Evolutionary conservation across 1,140 invertebrate species (phyloP), one percentile per base, ranked within the genome.

Genomic region (Drosophila rhopaloa): DNA sequence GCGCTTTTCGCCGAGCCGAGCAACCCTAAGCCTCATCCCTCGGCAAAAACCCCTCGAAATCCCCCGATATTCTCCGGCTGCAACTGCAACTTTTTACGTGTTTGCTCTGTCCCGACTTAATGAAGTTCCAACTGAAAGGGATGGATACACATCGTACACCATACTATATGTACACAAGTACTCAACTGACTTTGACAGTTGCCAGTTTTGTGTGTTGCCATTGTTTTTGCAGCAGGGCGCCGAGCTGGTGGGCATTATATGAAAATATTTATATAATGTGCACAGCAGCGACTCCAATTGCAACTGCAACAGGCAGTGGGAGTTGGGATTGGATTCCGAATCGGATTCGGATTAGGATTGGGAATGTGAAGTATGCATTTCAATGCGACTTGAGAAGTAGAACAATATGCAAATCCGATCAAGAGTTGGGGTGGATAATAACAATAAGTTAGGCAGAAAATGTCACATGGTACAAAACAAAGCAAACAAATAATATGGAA

Each of bases 161-260:
- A 7, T 32, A 7, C 8, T 35, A 10, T 51, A 27, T 47, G 44
- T 47, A 11, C 48, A 16, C 48, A 16, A 51, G 48, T 70, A 29
- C 67, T 67, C 72, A 65, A 63, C 57, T 76, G 80, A 79, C 80
- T 83, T 82, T 75, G 75, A 65, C 80, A 79, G 80, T 80, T 84
- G 38, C 57, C 80, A 79, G 81, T 70, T 79, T 63, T 66, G 44
- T 44, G 65, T 44, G 65, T 55, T 62, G 62, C 27, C 66, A 54
- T 79, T 77, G 71, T 75, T 67, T 63, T 61, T 56, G 29, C 38
- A 54, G 47, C 41, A 70, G 61, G 61, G 62, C 63, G 50, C 19
- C 55, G 40, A 44, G 56, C 40, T 56, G 78, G 63, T 57, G 65
- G 40, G 48, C 54, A 29, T 46, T 65, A 24, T 51, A 46, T 44